A percentile compares a stretch with the other conserved stretches of the same genome.
These are phyloP conservation scores for Merodon equestris DNA, from an alignment of 2,888 invertebrate genomes.

Conservation along the genomic window DNA sequence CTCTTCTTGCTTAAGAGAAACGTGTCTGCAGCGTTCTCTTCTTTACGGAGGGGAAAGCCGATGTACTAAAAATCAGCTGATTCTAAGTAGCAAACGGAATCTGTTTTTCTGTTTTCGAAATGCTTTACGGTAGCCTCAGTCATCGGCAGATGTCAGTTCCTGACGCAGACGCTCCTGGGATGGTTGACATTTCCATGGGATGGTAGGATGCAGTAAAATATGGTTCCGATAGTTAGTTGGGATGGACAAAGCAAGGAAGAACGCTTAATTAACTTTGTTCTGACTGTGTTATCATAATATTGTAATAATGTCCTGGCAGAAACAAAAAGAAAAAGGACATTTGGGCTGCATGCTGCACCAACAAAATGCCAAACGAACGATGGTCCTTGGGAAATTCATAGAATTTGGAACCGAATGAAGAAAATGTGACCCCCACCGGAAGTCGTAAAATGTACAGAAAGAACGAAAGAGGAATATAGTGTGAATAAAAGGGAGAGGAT, in stretches of 20 bases:
- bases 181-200: constrained; percentile 18
- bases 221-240: too few relatives aligned
- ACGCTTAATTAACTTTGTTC: constrained; percentile 61
- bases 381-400: constrained; percentile 20
- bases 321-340: constrained; percentile 36
- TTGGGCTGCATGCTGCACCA: background rate
- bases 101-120: background rate
- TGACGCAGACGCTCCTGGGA: constrained; percentile 10
- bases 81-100: background rate
- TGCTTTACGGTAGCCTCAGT: background rate
- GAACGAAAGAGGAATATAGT: too few relatives aligned
- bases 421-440: constrained; percentile 60
- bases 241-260: constrained; percentile 5
- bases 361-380: constrained; percentile 23
- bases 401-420: constrained; percentile 28
- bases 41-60: constrained; percentile 16
- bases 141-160: constrained; percentile 16
- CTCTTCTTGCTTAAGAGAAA: constrained; percentile 10
- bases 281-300: constrained; percentile 55
- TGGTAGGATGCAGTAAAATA: too few relatives aligned
- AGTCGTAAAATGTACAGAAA: constrained; percentile 55
- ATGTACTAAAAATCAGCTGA: constrained; percentile 63
- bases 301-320: constrained; percentile 50
- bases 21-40: background rate
- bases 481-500: background rate